A percentile compares a stretch with the other conserved stretches of the same genome.
These are phyloP conservation scores for Illadopsis cleaveri DNA, from an alignment of 2,113 vertebrate species.

Conservation along the genomic window DNA sequence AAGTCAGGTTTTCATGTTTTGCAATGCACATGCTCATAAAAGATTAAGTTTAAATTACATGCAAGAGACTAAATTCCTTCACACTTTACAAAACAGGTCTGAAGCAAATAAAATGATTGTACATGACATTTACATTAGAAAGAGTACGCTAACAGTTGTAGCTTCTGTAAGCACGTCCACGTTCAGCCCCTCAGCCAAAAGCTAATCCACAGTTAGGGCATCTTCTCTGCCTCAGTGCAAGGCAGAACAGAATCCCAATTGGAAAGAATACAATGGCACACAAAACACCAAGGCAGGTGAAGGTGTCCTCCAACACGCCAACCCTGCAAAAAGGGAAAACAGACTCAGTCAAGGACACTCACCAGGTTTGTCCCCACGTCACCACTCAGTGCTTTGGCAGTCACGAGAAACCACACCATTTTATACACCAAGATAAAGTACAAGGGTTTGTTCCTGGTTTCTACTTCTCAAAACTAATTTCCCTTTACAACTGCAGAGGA, in stretches of 20 bases:
- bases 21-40: slow-evolving; percentile 47
- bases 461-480: not conserved
- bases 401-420: not conserved
- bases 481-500: not conserved
- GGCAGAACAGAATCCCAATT: slow-evolving; percentile 95
- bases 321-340: slow-evolving; percentile 78
- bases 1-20: slow-evolving; percentile 21
- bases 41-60: slow-evolving; percentile 57
- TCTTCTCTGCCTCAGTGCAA: slow-evolving; percentile 92
- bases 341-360: slow-evolving; percentile 12
- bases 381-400: not conserved
- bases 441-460: not conserved
- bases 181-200: slow-evolving; percentile 85
- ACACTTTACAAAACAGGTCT: slow-evolving; percentile 76
- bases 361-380: not conserved
- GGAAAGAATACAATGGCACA: slow-evolving; percentile 97
- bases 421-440: not conserved
- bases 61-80: slow-evolving; percentile 48
- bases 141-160: slow-evolving; percentile 61
- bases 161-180: slow-evolving; percentile 24
- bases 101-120: slow-evolving; percentile 78
- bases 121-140: slow-evolving; percentile 82
- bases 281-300: slow-evolving; percentile 94
- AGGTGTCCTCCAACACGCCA: slow-evolving; percentile 95
- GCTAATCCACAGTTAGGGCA: slow-evolving; percentile 97